Base-by-base conservation (phyloP, 2,797 vertebrate genomes). In the Danio aesculapii region DNA sequence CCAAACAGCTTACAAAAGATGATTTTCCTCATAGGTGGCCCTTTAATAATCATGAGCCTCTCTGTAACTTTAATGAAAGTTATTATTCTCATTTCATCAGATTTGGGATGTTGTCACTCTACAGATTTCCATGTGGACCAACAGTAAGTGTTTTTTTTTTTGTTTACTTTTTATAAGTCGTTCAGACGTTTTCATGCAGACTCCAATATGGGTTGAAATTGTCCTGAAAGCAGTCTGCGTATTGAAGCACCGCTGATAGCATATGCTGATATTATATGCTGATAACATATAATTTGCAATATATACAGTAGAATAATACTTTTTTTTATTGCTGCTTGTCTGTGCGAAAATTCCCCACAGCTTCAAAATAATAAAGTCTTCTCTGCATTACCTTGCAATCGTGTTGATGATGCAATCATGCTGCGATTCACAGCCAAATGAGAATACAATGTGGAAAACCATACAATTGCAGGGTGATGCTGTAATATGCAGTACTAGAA, bases 181-280 rank as follows among this genome's bases (percentile, higher is more conserved):
- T 69, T 43, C n/a, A 63, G n/a, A 64, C 21, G n/a, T 53, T 52
- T 53, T 53, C 5, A 49, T 70, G 67, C 41, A 70, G 68, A 70
- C 30, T 41, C 30, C 30, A 41, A 6, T 70, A 53, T 6, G 1
- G 14, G 30, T 52, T 70, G 1, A 70, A 70, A 39, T 39, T 53
- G 30, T 2, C 3, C 50, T 70, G 30, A 41, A 53, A 55, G 30
- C 16, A 70, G 16, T 41, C 16, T 43, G 11, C 12, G 12, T 13
- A 13, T 21, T 61, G 19, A 14, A 39, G 30, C 30, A 30, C 6
- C 30, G 21, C 58, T 39, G 30, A 30, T 30, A 30, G 30, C 30
- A 30, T 30, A 30, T 3, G 30, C 30, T 30, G 30, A 30, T 30
- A 30, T 30, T 30, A 30, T 30, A 30, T 30, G 39, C 14, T 39